Evolutionary conservation across 1,140 invertebrate species (phyloP).

Genomic region (Penaeus indicus): DNA sequence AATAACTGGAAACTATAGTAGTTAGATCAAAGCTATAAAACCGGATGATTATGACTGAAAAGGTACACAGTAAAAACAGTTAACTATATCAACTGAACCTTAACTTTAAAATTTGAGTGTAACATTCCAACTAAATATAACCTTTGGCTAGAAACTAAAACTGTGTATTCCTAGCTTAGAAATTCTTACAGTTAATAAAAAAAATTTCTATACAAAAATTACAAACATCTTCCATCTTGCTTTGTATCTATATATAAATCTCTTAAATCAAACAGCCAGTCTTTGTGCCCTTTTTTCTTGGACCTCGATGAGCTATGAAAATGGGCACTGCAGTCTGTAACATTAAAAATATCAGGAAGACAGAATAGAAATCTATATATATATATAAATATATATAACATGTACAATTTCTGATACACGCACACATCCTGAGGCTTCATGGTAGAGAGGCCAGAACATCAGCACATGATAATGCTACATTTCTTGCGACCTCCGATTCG

Average conservation of each 20-base stretch:
- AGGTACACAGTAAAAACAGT: constrained; percentile 20
- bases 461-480: not conserved
- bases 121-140: constrained; percentile 56
- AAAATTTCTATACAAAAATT: constrained; percentile 57
- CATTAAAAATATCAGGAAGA: not conserved
- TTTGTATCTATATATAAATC: no score
- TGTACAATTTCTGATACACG: constrained; percentile 10
- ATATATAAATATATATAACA: not conserved
- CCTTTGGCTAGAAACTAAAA: constrained; percentile 63
- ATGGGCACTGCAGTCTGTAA: not conserved
- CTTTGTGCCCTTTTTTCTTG: not conserved
- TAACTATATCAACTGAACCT: constrained; percentile 18
- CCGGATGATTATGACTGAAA: constrained; percentile 41
- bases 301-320: constrained; percentile 11
- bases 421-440: constrained; percentile 46
- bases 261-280: no score
- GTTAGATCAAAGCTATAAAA: constrained; percentile 18
- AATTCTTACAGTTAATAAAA: not conserved
- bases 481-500: constrained; percentile 6
- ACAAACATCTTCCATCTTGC: constrained; percentile 28
- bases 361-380: constrained; percentile 13
- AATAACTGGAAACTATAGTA: constrained; percentile 38
- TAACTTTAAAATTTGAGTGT: constrained; percentile 5
- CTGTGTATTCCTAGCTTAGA: constrained; percentile 27
- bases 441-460: constrained; percentile 12